Conservation (phyloP, 1,140 invertebrate genomes). For the Drosophila busckii region DNA sequence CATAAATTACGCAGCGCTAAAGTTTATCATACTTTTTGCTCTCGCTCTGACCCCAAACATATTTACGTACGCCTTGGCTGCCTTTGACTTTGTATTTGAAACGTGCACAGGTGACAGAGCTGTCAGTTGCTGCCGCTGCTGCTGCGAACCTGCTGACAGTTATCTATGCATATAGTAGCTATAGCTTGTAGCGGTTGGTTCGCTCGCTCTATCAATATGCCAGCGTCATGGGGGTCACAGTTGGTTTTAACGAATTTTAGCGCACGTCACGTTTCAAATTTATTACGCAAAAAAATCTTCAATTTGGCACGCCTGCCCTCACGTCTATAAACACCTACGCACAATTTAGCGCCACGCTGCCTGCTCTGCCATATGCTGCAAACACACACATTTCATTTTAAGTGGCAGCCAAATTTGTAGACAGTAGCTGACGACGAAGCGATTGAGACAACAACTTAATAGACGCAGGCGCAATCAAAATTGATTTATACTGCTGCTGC, state of each 20-base stretch:
- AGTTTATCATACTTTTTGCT: slow-evolving; percentile 40
- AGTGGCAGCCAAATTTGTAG: slow-evolving; percentile 11
- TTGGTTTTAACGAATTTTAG: slow-evolving; percentile 35
- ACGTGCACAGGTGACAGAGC: slow-evolving; percentile 68
- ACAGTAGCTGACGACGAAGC: neutral
- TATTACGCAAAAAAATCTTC: slow-evolving; percentile 63
- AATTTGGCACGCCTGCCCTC: slow-evolving; percentile 49
- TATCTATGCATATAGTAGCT: slow-evolving; percentile 33
- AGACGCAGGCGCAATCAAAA: too few relatives aligned
- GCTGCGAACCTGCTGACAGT: slow-evolving; percentile 31
- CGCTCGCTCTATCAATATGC: slow-evolving; percentile 52
- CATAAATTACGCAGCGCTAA: slow-evolving; percentile 54
- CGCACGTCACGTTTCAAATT: slow-evolving; percentile 68
- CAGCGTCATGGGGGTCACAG: slow-evolving; percentile 31
- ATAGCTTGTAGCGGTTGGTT: slow-evolving; percentile 1
- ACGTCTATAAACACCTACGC: slow-evolving; percentile 30
- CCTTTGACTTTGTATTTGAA: slow-evolving; percentile 4
- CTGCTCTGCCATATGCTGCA: slow-evolving; percentile 35
- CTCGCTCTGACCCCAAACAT: too few relatives aligned
- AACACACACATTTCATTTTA: slow-evolving; percentile 26
- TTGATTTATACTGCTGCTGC: too few relatives aligned
- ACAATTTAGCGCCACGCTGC: too few relatives aligned
- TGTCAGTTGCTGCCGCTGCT: slow-evolving; percentile 35
- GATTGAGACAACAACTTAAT: slow-evolving; percentile 17
- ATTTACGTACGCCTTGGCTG: neutral